Evolutionary conservation across 2,797 vertebrate genomes (phyloP), one percentile per base, ranked within the genome.

Genomic region (Myotis daubentonii): DNA sequence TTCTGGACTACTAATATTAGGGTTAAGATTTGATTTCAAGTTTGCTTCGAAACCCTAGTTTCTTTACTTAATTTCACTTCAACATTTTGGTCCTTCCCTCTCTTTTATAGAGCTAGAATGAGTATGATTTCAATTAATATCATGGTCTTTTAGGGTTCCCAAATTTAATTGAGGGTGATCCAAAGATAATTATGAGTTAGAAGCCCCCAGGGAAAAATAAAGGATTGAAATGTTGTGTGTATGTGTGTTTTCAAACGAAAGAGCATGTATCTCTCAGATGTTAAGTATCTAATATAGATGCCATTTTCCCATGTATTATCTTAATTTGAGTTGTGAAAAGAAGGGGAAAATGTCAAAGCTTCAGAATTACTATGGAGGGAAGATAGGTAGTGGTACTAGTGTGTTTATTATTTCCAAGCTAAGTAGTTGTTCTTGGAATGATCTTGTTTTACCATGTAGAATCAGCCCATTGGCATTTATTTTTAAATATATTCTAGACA

Each of bases 1-100:
- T 79, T 33, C 28, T 83, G 23, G 36, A 28, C 36, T 78, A 55
- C 44, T 91, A 71, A 76, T 87, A 87, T 86, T 75, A 86, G 71
- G 51, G 22, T 65, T 92, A 83, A 96, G 8, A 80, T 93, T 82
- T 94, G 81, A 78, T 91, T 87, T 51, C 25, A 76, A 65, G 25
- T 92, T 79, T 92, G 66, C 90, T 84, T 94, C 23, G 47, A 76
- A 87, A 71, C 6, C 20, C 22, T 30, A 60, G 17, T 44, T 79
- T 95, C 20, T 87, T 53, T 23, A 83, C 47, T 75, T 87, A 79
- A 85, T 80, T 96, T 95, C 47, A 72, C 57, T 41, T 92, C 4
- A 79, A 11, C 86, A 38, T 75, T 95, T 95, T 75, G 12, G 22
- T 92, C 60, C 75, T 91, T 76, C 15, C 16, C 51, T 47, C 51